Percentiles rank a stretch among this genome's conserved stretches.
Conservation (phyloP, 2,113 vertebrate genomes). For the Brachyhypopomus gauderio region DNA sequence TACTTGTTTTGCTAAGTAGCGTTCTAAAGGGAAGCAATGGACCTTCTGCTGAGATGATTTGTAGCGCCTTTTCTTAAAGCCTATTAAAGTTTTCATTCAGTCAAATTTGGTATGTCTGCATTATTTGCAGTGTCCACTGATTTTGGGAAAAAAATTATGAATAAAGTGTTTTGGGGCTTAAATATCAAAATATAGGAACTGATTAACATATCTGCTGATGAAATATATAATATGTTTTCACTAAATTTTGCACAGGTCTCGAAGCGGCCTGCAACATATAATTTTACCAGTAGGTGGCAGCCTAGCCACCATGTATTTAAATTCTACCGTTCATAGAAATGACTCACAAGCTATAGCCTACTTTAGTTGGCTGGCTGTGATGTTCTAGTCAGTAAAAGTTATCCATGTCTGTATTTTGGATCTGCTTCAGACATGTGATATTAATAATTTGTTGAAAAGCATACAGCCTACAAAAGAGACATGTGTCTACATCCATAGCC, state of each 20-base stretch:
- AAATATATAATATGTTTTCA: neutral
- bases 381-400: neutral
- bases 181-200: neutral
- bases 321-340: neutral
- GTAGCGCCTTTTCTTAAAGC: slow-evolving; percentile 68
- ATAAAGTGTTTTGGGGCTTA: neutral
- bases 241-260: neutral
- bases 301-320: neutral
- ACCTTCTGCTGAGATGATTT: slow-evolving; percentile 63
- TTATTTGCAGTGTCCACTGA: neutral
- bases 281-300: slow-evolving; percentile 38
- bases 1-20: slow-evolving; percentile 42
- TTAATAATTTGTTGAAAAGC: too few species aligned
- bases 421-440: too few species aligned
- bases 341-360: neutral
- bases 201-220: neutral
- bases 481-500: too few species aligned
- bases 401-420: neutral
- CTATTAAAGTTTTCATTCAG: slow-evolving; percentile 69
- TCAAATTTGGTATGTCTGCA: slow-evolving; percentile 49
- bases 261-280: neutral
- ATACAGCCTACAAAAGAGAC: too few species aligned
- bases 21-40: slow-evolving; percentile 29
- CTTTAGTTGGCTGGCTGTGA: neutral
- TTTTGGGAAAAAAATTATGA: neutral